Percentiles rank a stretch among this genome's conserved stretches.
Evolutionary conservation across 2,113 vertebrate species (phyloP).

Genomic region (Syngnathus typhle): DNA sequence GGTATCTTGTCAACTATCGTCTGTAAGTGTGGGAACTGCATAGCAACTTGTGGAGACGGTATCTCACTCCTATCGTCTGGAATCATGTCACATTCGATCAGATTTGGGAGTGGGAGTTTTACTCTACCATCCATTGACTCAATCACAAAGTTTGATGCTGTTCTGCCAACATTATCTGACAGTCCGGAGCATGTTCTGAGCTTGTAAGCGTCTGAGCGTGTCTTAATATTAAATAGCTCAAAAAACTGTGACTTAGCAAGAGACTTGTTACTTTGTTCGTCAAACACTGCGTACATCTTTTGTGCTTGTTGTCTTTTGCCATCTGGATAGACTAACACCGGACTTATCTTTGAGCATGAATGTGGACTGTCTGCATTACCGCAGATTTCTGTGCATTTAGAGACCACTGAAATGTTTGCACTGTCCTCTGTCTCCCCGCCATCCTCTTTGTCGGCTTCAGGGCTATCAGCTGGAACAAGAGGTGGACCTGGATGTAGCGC

Average conservation of each 20-base stretch:
- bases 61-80: not conserved
- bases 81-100: not conserved
- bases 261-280: not conserved
- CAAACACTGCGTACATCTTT: not conserved
- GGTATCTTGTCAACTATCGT: not conserved
- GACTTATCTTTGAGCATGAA: not conserved
- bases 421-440: not conserved
- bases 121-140: not conserved
- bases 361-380: not conserved
- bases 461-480: too few species aligned
- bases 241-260: conserved; percentile 3
- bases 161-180: not conserved
- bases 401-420: too few species aligned
- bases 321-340: not conserved
- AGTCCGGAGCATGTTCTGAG: not conserved
- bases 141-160: not conserved
- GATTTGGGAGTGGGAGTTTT: not conserved
- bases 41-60: not conserved
- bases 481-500: not conserved
- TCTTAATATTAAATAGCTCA: not conserved
- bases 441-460: not conserved
- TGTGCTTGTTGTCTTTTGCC: not conserved
- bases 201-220: not conserved
- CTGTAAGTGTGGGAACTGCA: not conserved
- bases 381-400: not conserved